Percentiles rank a stretch among this genome's conserved stretches.
Evolutionary conservation across 2,113 vertebrate species (phyloP).

Genomic region (Haplochromis vanheusdeni): DNA sequence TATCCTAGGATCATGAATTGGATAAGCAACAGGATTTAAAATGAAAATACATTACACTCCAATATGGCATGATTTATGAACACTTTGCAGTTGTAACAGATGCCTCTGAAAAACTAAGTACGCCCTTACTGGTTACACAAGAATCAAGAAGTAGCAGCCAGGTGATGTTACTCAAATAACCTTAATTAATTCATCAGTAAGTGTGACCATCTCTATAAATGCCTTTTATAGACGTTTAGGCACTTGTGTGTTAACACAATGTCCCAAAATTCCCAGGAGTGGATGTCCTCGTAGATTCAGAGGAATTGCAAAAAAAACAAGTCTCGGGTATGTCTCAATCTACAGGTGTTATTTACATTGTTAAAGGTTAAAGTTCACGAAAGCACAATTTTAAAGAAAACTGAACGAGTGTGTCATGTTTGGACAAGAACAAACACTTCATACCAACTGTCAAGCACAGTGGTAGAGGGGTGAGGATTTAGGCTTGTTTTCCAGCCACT

Average conservation of each 20-base stretch:
- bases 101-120: not conserved
- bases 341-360: not conserved
- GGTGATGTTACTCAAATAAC: not conserved
- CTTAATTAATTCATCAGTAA: not conserved
- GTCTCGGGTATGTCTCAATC: not conserved
- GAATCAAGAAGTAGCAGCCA: not conserved
- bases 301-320: not conserved
- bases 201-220: not conserved
- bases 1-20: not conserved
- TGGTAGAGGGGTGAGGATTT: not conserved
- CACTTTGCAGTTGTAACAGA: not conserved
- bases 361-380: not conserved
- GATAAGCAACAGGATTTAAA: not conserved
- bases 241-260: not conserved
- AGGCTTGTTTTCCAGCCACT: not conserved
- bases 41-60: not conserved
- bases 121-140: not conserved
- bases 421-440: not conserved
- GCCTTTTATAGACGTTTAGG: not conserved
- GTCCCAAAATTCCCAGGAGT: not conserved
- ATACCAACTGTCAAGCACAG: not conserved
- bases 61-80: not conserved
- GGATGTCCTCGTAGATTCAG: not conserved
- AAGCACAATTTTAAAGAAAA: not conserved
- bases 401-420: not conserved